A percentile compares a stretch with the other conserved stretches of the same genome.
These are phyloP conservation scores for Otus sunia DNA, from an alignment of 2,113 vertebrate genomes.

Conservation along the genomic window DNA sequence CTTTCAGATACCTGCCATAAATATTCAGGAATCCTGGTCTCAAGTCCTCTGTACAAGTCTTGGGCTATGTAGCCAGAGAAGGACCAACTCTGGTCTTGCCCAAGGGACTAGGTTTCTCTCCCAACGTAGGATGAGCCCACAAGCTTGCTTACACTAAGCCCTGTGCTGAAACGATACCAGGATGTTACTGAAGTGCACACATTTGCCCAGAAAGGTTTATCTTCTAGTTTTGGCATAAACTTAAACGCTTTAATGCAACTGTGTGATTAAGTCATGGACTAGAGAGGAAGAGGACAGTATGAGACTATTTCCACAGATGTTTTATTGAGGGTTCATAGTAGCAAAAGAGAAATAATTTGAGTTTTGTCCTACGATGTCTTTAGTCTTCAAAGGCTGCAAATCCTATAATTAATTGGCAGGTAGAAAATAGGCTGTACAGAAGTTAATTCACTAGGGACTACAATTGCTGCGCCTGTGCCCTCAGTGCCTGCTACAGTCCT, in stretches of 20 bases:
- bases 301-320: not conserved
- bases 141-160: not conserved
- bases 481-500: conserved; percentile 30
- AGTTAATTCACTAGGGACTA: conserved; percentile 25
- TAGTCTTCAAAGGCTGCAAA: conserved; percentile 27
- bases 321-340: not conserved
- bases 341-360: not conserved
- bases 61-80: not conserved
- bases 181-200: not conserved
- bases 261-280: not conserved
- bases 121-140: rapidly evolving
- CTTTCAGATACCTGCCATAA: not conserved
- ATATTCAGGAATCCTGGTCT: not conserved
- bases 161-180: not conserved
- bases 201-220: not conserved
- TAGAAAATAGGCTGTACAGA: conserved; percentile 42
- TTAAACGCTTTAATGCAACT: not conserved
- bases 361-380: not conserved
- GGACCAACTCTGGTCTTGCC: not conserved
- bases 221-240: not conserved
- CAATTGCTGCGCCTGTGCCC: not conserved
- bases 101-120: not conserved
- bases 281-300: not conserved
- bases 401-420: conserved; percentile 38
- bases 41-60: rapidly evolving